Evolutionary conservation across 1,140 invertebrate genomes (phyloP).

Genomic region (Trachymyrmex cornetzi): DNA sequence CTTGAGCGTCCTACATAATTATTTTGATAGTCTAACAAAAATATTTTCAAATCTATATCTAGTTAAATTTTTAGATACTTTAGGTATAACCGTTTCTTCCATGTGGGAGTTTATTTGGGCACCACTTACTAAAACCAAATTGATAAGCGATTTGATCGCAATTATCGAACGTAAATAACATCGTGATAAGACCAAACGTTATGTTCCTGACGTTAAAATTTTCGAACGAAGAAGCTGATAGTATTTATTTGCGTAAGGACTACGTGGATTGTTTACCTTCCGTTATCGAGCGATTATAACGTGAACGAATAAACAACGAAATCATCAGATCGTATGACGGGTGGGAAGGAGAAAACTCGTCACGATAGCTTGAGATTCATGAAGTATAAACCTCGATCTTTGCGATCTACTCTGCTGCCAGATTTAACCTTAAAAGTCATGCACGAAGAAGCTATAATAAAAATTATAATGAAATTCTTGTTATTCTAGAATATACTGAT

Average conservation of each 20-base stretch:
- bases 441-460: background rate
- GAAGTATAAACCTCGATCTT: background rate
- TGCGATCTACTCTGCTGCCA: background rate
- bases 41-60: no score
- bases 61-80: no score
- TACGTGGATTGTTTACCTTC: background rate
- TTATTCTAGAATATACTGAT: background rate
- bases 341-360: background rate
- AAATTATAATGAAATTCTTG: background rate
- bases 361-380: background rate
- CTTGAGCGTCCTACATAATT: no score
- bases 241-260: background rate
- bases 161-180: conserved; percentile 31
- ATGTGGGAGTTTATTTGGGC: background rate
- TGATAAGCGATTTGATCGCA: conserved; percentile 12
- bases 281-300: background rate
- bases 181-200: background rate
- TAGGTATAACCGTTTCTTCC: no score
- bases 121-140: background rate
- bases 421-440: background rate
- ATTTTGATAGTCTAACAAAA: no score
- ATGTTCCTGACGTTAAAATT: background rate
- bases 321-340: background rate
- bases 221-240: conserved; percentile 10
- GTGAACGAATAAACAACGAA: background rate